Percentiles rank a stretch among this genome's conserved stretches.
Conservation (phyloP, 2,797 vertebrate genomes). For the Phalanger gymnotis region DNA sequence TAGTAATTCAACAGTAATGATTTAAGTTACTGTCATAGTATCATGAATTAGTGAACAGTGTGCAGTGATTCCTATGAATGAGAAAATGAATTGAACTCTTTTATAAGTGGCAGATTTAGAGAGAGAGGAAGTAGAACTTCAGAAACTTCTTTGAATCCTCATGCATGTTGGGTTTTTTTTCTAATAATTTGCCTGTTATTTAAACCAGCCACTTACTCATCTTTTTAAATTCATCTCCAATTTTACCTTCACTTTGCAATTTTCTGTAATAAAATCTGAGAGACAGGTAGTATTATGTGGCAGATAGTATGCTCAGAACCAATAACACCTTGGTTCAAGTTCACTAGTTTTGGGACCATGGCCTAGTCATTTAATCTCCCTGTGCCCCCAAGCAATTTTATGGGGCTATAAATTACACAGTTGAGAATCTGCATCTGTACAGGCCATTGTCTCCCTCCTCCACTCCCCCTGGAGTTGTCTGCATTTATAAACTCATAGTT, state of each 20-base stretch:
- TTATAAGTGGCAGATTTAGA: conserved; percentile 19
- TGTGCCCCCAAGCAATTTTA: background rate
- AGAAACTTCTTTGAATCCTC: background rate
- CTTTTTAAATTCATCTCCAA: background rate
- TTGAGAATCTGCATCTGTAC: background rate
- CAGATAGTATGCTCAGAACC: background rate
- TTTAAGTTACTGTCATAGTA: conserved; percentile 21
- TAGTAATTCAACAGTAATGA: background rate
- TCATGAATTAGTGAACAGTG: background rate
- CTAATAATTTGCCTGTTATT: background rate
- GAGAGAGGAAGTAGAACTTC: background rate
- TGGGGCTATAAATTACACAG: background rate
- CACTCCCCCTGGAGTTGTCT: background rate
- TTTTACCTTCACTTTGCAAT: background rate
- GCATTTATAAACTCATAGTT: background rate
- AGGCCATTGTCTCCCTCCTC: background rate
- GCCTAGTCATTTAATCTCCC: background rate
- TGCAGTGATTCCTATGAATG: background rate
- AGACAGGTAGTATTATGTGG: background rate
- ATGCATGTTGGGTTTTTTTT: too few species aligned
- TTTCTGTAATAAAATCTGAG: background rate
- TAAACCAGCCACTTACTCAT: background rate
- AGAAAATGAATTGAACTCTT: background rate
- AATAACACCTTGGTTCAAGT: background rate
- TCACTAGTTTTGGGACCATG: background rate